Conservation (phyloP, 2,797 vertebrate species). For the Columba guinea region DNA sequence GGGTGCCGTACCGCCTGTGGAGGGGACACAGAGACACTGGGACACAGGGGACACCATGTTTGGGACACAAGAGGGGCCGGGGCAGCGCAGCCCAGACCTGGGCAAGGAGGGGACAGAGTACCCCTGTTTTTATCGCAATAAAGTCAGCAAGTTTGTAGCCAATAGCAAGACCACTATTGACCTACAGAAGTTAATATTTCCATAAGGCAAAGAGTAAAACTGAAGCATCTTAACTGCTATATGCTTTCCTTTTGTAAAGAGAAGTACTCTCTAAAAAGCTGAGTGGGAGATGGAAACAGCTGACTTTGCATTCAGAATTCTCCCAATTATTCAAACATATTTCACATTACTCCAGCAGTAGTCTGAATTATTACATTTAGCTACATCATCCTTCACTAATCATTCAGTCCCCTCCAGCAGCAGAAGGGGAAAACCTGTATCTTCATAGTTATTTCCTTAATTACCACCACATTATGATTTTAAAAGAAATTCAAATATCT, state of each 20-base stretch:
- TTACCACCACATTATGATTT: background rate
- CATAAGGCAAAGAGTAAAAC: background rate
- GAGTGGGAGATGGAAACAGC: background rate
- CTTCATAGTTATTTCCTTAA: background rate
- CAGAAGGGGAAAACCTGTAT: background rate
- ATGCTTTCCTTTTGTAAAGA: background rate
- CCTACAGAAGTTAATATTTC: background rate
- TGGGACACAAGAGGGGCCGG: too few relatives aligned
- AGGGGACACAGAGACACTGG: too few relatives aligned
- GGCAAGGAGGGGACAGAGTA: background rate
- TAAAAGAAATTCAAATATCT: background rate
- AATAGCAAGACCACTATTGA: background rate
- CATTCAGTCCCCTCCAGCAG: background rate
- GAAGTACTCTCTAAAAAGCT: background rate
- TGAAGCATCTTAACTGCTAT: background rate
- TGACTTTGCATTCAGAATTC: background rate
- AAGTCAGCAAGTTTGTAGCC: background rate
- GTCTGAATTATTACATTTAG: background rate
- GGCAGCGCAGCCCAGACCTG: too few relatives aligned
- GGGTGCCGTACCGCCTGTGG: constrained; percentile 89
- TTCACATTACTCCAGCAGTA: background rate
- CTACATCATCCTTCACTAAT: background rate
- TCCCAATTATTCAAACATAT: background rate
- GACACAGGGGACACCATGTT: too few relatives aligned
- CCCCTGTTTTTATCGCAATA: accelerated